phyloP scores from a whole-genome alignment of 2,797 vertebrate genomes.

The Sebastes paucispinis region DNA sequence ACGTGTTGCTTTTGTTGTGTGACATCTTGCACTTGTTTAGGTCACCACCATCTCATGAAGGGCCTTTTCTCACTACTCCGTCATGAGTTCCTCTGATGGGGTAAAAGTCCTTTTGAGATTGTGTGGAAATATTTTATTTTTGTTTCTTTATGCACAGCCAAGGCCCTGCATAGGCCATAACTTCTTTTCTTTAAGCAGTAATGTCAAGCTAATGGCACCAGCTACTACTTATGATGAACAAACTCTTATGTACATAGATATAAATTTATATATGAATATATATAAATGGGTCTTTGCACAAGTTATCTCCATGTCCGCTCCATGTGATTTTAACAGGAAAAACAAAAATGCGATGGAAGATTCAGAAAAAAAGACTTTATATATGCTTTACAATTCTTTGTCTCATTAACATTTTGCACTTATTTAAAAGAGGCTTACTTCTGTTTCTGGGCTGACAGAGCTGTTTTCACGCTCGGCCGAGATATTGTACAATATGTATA shows the following conservation, averaged over 20 bases:
- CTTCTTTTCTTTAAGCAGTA: conserved; percentile 70
- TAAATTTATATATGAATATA: conserved; percentile 81
- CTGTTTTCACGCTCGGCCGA: conserved; percentile 81
- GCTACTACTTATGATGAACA: conserved; percentile 73
- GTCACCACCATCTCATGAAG: conserved; percentile 21
- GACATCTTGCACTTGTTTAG: conserved; percentile 58
- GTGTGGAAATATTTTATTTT: conserved; percentile 50
- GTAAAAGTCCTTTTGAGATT: conserved; percentile 57
- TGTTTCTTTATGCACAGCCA: conserved; percentile 64
- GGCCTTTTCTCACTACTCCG: conserved; percentile 7
- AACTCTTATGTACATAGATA: conserved; percentile 77
- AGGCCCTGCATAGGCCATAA: conserved; percentile 60
- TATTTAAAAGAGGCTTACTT: conserved; percentile 85
- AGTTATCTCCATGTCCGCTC: conserved; percentile 80
- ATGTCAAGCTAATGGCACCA: conserved; percentile 77
- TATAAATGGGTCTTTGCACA: conserved; percentile 86
- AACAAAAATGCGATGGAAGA: conserved; percentile 64
- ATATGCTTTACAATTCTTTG: conserved; percentile 85
- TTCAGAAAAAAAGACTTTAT: conserved; percentile 72
- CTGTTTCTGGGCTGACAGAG: conserved; percentile 79
- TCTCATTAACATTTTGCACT: conserved; percentile 89
- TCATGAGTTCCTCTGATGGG: conserved; percentile 24
- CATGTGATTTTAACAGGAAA: conserved; percentile 79
- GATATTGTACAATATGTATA: conserved; percentile 87
- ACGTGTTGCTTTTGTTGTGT: conserved; percentile 22